phyloP scores from a whole-genome alignment of 92 coral and sea anemone species.

The Zoanthus sansibaricus region DNA sequence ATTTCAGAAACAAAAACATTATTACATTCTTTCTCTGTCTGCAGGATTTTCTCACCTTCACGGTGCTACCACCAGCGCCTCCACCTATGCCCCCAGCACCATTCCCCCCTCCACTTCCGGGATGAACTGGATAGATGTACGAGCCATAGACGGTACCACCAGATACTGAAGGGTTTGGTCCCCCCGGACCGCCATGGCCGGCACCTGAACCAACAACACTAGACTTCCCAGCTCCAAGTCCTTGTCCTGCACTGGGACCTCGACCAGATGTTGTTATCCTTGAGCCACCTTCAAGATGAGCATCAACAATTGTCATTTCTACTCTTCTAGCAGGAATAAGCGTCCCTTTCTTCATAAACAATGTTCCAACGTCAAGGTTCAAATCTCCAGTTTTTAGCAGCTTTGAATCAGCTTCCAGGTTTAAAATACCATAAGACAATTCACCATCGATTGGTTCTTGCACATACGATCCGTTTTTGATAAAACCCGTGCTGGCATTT shows the following conservation, averaged over 20 bases:
- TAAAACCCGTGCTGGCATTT: slow-evolving; percentile 62
- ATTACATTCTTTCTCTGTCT: too few species aligned
- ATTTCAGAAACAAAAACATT: too few species aligned
- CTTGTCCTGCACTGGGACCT: slow-evolving; percentile 50
- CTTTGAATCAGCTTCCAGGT: slow-evolving; percentile 56
- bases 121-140: slow-evolving; percentile 60
- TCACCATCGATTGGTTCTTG: slow-evolving; percentile 61
- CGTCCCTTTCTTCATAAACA: slow-evolving; percentile 65
- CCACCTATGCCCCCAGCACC: slow-evolving; percentile 63
- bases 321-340: slow-evolving; percentile 53
- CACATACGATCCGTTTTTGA: slow-evolving; percentile 48
- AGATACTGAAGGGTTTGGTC: slow-evolving; percentile 37
- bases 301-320: slow-evolving; percentile 52
- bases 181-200: slow-evolving; percentile 78
- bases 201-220: slow-evolving; percentile 66
- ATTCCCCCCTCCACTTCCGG: slow-evolving; percentile 77
- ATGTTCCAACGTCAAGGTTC: slow-evolving; percentile 62
- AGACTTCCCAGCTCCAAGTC: slow-evolving; percentile 51
- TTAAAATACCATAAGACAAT: slow-evolving; percentile 58
- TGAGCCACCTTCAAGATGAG: slow-evolving; percentile 70
- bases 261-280: slow-evolving; percentile 61
- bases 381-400: slow-evolving; percentile 47
- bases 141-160: slow-evolving; percentile 72
- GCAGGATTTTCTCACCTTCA: slow-evolving; percentile 48
- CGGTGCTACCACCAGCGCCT: slow-evolving; percentile 71